These are phyloP conservation scores for Sebastes fasciatus DNA, from an alignment of 2,113 vertebrate species.

Conservation along the genomic window DNA sequence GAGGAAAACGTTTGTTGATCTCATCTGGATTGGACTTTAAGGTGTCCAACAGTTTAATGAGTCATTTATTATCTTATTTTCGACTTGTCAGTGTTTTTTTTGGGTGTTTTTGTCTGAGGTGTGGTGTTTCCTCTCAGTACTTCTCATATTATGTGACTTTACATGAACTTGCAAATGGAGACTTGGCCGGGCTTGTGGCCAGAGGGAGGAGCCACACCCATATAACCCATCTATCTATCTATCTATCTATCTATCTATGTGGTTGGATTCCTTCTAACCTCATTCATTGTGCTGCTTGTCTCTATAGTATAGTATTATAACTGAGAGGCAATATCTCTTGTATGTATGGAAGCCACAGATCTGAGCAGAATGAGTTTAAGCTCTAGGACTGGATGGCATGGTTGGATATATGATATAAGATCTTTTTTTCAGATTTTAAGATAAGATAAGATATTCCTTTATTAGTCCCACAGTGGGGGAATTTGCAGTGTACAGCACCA, in stretches of 20 bases:
- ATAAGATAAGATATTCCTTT: too few species aligned
- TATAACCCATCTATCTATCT: constrained; percentile 33
- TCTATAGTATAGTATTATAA: background rate
- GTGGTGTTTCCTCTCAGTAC: background rate
- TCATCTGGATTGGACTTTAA: too few species aligned
- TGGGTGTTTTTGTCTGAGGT: background rate
- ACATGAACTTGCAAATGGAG: constrained; percentile 62
- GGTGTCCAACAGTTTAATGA: too few species aligned
- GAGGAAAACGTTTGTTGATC: too few species aligned
- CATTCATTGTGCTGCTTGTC: background rate
- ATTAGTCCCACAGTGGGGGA: too few species aligned
- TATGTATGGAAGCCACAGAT: background rate
- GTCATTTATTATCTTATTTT: too few species aligned
- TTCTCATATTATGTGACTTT: constrained; percentile 7
- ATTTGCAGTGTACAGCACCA: too few species aligned
- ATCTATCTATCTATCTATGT: constrained; percentile 12
- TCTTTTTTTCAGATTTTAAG: background rate
- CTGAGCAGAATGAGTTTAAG: background rate
- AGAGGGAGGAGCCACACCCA: constrained; percentile 76
- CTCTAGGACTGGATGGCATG: background rate
- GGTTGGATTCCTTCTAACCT: constrained; percentile 31
- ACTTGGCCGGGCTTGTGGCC: constrained; percentile 45
- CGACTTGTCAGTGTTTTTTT: background rate
- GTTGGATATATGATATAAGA: background rate
- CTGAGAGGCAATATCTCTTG: background rate